Evolutionary conservation across 2,113 vertebrate species (phyloP).

Genomic region (Oreocharis arfaki): DNA sequence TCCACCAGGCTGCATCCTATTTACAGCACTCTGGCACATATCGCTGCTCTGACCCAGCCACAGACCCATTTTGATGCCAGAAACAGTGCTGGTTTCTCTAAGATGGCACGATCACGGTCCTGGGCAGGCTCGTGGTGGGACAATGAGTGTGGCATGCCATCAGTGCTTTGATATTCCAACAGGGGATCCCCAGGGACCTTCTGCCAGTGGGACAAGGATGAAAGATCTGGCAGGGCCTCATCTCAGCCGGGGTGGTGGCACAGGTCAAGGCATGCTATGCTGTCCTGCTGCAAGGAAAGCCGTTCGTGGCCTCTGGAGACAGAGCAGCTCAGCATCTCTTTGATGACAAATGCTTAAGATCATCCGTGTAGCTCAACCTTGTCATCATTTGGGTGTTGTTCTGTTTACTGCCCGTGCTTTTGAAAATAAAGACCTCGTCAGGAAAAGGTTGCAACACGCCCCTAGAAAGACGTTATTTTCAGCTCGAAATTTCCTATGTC

Average conservation of each 20-base stretch:
- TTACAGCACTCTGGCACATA: background rate
- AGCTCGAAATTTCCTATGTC: constrained; percentile 57
- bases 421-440: constrained; percentile 23
- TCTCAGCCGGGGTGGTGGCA: background rate
- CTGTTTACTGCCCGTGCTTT: constrained; percentile 17
- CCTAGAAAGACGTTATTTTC: constrained; percentile 45
- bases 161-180: background rate
- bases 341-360: background rate
- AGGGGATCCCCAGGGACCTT: background rate
- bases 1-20: background rate
- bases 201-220: background rate
- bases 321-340: background rate
- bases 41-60: background rate
- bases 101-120: background rate
- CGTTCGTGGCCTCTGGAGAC: background rate
- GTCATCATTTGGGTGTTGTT: constrained; percentile 39
- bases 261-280: background rate
- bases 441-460: constrained; percentile 30
- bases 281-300: background rate
- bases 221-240: background rate
- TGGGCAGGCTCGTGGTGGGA: background rate
- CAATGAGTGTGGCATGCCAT: background rate
- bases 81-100: background rate
- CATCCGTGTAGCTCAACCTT: background rate
- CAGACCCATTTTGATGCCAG: background rate